phyloP scores from a whole-genome alignment of 1,140 invertebrate species.

The Drosophila nigromelanica region DNA sequence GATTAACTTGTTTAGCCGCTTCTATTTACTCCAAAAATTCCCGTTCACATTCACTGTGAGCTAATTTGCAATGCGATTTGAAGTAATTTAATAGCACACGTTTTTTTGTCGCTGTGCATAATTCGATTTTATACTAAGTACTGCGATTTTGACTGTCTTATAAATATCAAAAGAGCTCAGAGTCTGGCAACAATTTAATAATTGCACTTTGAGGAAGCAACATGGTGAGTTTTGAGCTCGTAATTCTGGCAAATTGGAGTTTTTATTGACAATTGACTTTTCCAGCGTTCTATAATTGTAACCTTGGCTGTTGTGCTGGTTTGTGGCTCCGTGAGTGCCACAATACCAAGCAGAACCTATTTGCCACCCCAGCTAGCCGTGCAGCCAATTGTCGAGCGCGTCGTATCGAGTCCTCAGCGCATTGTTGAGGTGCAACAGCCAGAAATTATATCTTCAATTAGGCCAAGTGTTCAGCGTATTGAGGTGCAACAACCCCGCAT shows the following conservation, averaged over 20 bases:
- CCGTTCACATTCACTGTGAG: constrained; percentile 34
- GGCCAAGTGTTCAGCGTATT: too few species aligned
- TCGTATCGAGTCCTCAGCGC: too few species aligned
- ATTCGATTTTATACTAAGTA: constrained; percentile 5
- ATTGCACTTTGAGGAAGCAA: constrained; percentile 50
- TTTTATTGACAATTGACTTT: neutral
- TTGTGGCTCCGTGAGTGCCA: constrained; percentile 22
- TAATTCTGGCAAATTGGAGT: neutral
- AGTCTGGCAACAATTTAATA: constrained; percentile 45
- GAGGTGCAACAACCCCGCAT: too few species aligned
- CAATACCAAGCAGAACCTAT: neutral
- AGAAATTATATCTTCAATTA: neutral
- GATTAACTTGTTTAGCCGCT: constrained; percentile 50
- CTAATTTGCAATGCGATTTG: constrained; percentile 9
- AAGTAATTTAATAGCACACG: neutral
- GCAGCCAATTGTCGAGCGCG: neutral
- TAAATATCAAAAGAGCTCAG: constrained; percentile 56
- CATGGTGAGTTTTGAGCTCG: constrained; percentile 54
- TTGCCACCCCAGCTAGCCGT: constrained; percentile 13
- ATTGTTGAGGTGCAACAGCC: neutral
- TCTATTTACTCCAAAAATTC: constrained; percentile 18
- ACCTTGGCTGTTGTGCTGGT: constrained; percentile 29
- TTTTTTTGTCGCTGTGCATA: neutral
- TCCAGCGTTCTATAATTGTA: constrained; percentile 28
- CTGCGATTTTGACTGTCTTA: constrained; percentile 24